These are phyloP conservation scores for Periophthalmodon schlosseri DNA, from an alignment of 2,113 vertebrate genomes.

Conservation along the genomic window DNA sequence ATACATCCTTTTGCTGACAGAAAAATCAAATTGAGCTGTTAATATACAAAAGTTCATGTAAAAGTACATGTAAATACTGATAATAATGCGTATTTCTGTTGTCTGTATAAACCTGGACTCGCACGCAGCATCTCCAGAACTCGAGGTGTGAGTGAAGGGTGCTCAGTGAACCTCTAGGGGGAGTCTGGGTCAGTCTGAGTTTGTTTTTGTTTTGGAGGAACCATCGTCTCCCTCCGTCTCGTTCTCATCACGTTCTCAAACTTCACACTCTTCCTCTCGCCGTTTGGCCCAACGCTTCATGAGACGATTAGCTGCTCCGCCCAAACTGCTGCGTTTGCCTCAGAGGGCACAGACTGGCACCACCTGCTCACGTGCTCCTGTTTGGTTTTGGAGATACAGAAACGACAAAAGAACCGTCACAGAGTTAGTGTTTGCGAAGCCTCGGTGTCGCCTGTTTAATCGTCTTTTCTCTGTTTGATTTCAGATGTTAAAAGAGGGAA, in stretches of 20 bases:
- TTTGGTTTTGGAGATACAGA: not conserved
- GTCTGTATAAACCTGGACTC: not conserved
- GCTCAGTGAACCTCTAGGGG: slow-evolving; percentile 10
- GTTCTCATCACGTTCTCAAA: slow-evolving; percentile 8
- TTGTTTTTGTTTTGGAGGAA: slow-evolving; percentile 47
- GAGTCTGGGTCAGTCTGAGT: slow-evolving; percentile 42
- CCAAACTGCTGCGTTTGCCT: slow-evolving; percentile 51
- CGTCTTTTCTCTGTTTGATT: slow-evolving; percentile 54
- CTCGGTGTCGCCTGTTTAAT: not conserved
- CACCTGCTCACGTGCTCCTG: slow-evolving; percentile 4
- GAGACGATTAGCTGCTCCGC: slow-evolving; percentile 64
- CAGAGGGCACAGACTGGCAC: slow-evolving; percentile 43
- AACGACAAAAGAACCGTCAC: not conserved
- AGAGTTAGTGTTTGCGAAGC: no score
- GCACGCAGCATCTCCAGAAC: not conserved
- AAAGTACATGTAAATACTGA: no score
- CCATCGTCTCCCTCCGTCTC: slow-evolving; percentile 32
- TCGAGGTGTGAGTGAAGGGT: not conserved
- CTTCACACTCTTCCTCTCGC: slow-evolving; percentile 34
- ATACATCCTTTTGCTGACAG: no score
- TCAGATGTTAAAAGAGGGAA: slow-evolving; percentile 91
- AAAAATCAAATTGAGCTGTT: no score
- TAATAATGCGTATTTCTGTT: no score
- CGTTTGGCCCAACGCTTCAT: slow-evolving; percentile 45
- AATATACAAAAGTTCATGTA: no score